These are phyloP conservation scores for Cettia cetti DNA, from an alignment of 2,113 vertebrate genomes.

Conservation along the genomic window DNA sequence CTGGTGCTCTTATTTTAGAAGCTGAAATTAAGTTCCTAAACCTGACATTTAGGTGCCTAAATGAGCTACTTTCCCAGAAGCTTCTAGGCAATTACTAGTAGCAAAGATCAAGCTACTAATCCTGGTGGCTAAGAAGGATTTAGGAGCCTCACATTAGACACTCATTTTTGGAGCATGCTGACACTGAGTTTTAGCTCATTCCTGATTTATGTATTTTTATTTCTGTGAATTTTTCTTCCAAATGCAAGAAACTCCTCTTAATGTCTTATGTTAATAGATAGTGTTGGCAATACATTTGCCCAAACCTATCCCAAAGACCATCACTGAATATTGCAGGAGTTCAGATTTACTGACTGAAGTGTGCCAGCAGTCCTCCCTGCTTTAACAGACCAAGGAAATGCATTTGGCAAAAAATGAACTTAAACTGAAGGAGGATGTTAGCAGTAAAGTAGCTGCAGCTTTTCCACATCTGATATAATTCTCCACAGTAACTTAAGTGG, in stretches of 20 bases:
- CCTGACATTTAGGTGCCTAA: neutral
- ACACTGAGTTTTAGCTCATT: neutral
- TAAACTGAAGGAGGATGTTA: neutral
- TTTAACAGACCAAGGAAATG: neutral
- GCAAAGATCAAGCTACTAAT: constrained; percentile 37
- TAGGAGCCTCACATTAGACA: constrained; percentile 15
- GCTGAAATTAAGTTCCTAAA: neutral
- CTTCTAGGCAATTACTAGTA: neutral
- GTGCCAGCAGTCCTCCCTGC: neutral
- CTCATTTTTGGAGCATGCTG: neutral
- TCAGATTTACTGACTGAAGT: neutral
- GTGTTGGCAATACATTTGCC: neutral
- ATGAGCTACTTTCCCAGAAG: neutral
- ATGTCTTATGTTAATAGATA: neutral
- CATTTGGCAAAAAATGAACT: neutral
- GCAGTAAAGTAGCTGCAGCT: neutral
- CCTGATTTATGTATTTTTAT: neutral
- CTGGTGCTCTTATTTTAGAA: neutral
- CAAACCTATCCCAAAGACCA: neutral
- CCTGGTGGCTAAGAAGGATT: neutral
- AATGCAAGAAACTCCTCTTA: neutral
- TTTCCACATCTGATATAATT: neutral
- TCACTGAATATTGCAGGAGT: neutral
- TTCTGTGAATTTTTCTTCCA: neutral
- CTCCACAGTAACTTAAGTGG: neutral